Conservation (phyloP, 2,888 invertebrate genomes). For the Pyralis farinalis region DNA sequence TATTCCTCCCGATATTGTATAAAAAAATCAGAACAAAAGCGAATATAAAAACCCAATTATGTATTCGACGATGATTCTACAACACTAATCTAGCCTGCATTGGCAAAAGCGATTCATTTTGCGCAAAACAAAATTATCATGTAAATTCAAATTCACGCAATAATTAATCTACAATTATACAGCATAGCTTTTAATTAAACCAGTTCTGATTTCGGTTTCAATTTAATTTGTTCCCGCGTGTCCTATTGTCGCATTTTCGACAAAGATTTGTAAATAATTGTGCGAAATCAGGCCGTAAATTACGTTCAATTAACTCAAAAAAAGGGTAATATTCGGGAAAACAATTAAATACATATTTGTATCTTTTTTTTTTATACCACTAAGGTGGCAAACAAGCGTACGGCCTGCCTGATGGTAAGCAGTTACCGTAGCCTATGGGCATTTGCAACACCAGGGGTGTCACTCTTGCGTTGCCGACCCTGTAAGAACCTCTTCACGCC, state of each 20-base stretch:
- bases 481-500: no score
- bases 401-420: no score
- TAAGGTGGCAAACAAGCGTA: no score
- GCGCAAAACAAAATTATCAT: constrained; percentile 46
- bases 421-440: no score
- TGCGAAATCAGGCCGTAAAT: constrained; percentile 39
- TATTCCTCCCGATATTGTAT: no score
- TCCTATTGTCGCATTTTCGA: constrained; percentile 44
- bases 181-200: constrained; percentile 58
- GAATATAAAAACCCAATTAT: no score
- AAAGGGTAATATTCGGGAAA: background rate
- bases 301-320: constrained; percentile 32
- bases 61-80: no score
- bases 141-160: constrained; percentile 57
- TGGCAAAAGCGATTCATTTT: background rate
- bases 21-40: no score
- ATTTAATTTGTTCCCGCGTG: constrained; percentile 51
- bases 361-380: no score
- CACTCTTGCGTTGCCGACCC: no score
- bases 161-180: constrained; percentile 62
- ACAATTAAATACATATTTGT: no score
- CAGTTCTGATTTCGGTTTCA: constrained; percentile 44
- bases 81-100: background rate
- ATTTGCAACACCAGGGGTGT: no score
- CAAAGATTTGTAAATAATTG: constrained; percentile 38